Conservation (phyloP, 2,888 invertebrate species). For the Gandaritis pyraliata region DNA sequence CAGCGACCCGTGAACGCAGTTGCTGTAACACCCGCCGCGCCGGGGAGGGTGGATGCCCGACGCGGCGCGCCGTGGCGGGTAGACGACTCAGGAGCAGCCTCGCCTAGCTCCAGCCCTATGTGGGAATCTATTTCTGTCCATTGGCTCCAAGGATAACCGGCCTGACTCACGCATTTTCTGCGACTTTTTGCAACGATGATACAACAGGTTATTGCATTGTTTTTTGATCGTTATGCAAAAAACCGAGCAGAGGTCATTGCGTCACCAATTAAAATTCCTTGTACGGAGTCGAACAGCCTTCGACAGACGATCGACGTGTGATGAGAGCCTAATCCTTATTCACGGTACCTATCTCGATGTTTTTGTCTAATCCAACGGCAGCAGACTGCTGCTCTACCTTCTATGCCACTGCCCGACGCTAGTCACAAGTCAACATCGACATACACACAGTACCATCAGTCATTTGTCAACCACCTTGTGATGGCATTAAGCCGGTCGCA, state of each 20-base stretch:
- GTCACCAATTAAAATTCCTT: conserved; percentile 70
- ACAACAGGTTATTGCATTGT: conserved; percentile 65
- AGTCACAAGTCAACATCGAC: neutral
- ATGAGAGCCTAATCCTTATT: conserved; percentile 11
- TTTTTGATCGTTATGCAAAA: conserved; percentile 63
- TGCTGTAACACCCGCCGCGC: conserved; percentile 21
- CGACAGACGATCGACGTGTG: conserved; percentile 35
- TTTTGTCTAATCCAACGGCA: conserved; percentile 7
- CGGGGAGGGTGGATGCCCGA: conserved; percentile 19
- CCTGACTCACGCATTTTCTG: conserved; percentile 49
- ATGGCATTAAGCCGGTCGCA: neutral
- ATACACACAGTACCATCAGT: neutral
- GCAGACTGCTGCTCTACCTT: neutral
- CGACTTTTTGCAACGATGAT: conserved; percentile 52
- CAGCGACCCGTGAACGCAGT: conserved; percentile 22
- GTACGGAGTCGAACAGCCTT: conserved; percentile 54
- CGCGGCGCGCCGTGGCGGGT: conserved; percentile 17
- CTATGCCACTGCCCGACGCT: neutral
- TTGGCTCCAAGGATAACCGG: conserved; percentile 52
- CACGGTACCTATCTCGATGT: no score
- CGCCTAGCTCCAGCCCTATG: conserved; percentile 33
- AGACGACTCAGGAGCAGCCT: conserved; percentile 22
- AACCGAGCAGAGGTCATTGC: conserved; percentile 67
- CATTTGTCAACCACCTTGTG: neutral
- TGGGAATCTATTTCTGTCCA: conserved; percentile 35